phyloP scores from a whole-genome alignment of 2,888 invertebrate genomes.

The Syritta pipiens region DNA sequence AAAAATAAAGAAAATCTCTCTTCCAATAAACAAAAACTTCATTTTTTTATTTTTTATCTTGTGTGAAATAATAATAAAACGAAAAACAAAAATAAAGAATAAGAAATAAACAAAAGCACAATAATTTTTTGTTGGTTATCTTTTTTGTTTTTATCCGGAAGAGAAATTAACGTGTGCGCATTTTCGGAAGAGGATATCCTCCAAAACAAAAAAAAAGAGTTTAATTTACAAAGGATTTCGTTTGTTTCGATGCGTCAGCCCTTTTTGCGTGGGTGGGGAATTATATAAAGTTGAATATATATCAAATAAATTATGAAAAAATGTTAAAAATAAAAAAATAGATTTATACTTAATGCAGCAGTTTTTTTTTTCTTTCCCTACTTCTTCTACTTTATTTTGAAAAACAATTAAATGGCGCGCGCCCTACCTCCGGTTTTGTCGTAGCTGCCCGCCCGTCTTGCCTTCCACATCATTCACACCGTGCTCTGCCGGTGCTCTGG shows the following conservation, averaged over 20 bases:
- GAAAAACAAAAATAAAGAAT: conserved; percentile 35
- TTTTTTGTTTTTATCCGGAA: no score
- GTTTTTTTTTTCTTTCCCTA: conserved; percentile 19
- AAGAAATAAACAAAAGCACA: conserved; percentile 19
- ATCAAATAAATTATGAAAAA: conserved; percentile 67
- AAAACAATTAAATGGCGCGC: conserved; percentile 58
- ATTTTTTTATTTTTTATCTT: conserved; percentile 48
- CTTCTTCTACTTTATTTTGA: conserved; percentile 2
- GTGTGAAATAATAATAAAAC: no score
- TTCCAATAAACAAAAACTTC: conserved; percentile 45
- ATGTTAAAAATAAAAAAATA: conserved; percentile 29
- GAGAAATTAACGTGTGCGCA: conserved; percentile 54
- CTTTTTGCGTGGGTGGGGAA: conserved; percentile 41
- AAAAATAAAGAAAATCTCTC: conserved; percentile 43
- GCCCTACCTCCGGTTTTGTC: conserved; percentile 27
- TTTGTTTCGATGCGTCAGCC: no score
- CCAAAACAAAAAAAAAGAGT: no score
- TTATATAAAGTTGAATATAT: conserved; percentile 39
- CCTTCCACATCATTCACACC: conserved; percentile 3
- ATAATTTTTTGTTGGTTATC: conserved; percentile 13
- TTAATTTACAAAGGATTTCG: no score
- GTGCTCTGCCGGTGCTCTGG: not conserved
- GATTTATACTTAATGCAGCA: conserved; percentile 59
- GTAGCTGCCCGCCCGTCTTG: conserved; percentile 42
- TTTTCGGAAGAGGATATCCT: no score